Percentiles rank a stretch among this genome's conserved stretches.
Evolutionary conservation across 2,797 vertebrate genomes (phyloP).

Genomic region (Silurus aristotelis): DNA sequence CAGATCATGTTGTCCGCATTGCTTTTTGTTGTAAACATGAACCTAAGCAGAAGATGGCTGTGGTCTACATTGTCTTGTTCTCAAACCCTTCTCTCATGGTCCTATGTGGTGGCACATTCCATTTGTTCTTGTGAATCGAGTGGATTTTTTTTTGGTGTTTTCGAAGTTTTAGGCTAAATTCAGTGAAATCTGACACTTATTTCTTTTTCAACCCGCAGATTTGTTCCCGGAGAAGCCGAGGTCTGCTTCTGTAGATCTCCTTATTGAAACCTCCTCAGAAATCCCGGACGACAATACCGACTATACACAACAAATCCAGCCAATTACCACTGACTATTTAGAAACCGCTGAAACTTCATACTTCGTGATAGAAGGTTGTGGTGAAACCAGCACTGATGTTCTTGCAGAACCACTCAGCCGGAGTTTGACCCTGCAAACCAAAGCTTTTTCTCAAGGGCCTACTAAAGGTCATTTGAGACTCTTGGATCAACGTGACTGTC

Average conservation of each 20-base stretch:
- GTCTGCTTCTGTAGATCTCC: conserved; percentile 73
- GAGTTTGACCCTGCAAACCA: conserved; percentile 38
- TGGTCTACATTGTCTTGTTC: conserved; percentile 76
- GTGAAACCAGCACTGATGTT: conserved; percentile 61
- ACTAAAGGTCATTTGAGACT: conserved; percentile 11
- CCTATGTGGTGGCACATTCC: conserved; percentile 82
- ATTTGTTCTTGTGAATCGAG: conserved; percentile 85
- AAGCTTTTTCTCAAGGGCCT: conserved; percentile 45
- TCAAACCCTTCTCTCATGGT: conserved; percentile 79
- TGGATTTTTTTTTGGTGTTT: conserved; percentile 68
- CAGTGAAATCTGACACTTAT: conserved; percentile 20
- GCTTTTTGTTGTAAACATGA: conserved; percentile 7
- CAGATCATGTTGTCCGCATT: conserved; percentile 15
- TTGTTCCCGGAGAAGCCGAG: conserved; percentile 62
- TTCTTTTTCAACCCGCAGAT: conserved; percentile 65
- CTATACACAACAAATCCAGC: conserved; percentile 52
- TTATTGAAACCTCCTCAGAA: conserved; percentile 64
- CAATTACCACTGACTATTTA: conserved; percentile 49
- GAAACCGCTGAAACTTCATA: conserved; percentile 67
- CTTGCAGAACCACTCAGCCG: conserved; percentile 61
- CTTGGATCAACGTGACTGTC: conserved; percentile 29
- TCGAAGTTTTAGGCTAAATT: conserved; percentile 16
- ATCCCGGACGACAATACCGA: conserved; percentile 51
- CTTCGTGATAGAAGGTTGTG: conserved; percentile 65
- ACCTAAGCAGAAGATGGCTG: conserved; percentile 47